Percentiles rank a stretch among this genome's conserved stretches.
phyloP scores from a whole-genome alignment of 1,140 invertebrate species.

The Batillaria attramentaria region DNA sequence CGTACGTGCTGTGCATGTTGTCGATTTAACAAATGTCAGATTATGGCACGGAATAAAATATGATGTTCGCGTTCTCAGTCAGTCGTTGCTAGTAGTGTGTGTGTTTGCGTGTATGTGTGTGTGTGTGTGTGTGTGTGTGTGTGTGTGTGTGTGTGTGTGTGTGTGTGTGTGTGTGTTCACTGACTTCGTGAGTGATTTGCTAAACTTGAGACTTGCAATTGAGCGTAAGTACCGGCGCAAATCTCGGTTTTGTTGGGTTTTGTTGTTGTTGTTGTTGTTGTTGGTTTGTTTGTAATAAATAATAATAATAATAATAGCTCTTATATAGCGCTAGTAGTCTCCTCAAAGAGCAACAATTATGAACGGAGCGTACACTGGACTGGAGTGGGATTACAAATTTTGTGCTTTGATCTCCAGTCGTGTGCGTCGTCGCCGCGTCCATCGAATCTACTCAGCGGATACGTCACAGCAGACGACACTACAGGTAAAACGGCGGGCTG shows the following conservation, averaged over 20 bases:
- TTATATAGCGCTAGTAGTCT: neutral
- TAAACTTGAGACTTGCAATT: too few species aligned
- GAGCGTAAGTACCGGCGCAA: neutral
- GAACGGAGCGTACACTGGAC: neutral
- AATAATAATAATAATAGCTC: neutral
- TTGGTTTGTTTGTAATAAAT: neutral
- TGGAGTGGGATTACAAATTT: too few species aligned
- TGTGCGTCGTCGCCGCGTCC: too few species aligned
- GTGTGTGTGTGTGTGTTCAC: neutral
- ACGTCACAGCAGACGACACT: too few species aligned
- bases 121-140: neutral
- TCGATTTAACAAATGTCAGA: too few species aligned
- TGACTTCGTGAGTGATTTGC: neutral
- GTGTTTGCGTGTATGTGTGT: neutral
- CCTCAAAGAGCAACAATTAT: neutral
- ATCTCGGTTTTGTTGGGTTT: too few species aligned
- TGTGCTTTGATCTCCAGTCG: too few species aligned
- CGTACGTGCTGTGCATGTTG: too few species aligned
- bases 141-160: conserved; percentile 4
- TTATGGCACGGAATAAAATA: too few species aligned
- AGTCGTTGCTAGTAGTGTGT: neutral
- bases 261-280: neutral
- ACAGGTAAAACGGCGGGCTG: too few species aligned
- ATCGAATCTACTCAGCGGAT: too few species aligned
- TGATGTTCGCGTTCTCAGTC: too few species aligned